Percentiles rank a stretch among this genome's conserved stretches.
These are phyloP conservation scores for Manis crassicaudata DNA, from an alignment of 2,797 vertebrate genomes.

Conservation along the genomic window DNA sequence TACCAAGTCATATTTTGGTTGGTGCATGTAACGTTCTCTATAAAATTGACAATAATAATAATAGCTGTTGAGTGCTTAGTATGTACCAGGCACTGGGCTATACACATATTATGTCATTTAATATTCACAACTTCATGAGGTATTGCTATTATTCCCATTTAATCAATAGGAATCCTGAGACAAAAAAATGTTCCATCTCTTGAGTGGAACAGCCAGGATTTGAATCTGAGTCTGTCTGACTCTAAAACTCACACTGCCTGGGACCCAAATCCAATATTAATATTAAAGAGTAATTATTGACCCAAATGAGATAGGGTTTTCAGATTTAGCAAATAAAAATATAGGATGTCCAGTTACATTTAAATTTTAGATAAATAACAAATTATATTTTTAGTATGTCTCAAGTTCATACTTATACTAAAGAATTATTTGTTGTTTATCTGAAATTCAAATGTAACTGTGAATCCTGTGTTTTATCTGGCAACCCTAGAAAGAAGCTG, in stretches of 20 bases:
- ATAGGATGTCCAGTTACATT: constrained; percentile 29
- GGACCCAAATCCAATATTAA: not conserved
- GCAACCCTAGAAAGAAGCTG: not conserved
- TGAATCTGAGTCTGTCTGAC: not conserved
- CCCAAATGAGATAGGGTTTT: not conserved
- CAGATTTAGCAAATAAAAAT: constrained; percentile 54
- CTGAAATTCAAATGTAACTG: constrained; percentile 53
- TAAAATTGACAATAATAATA: not conserved
- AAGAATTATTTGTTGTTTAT: constrained; percentile 40
- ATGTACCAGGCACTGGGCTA: not conserved
- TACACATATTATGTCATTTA: constrained; percentile 30
- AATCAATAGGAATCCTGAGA: constrained; percentile 27
- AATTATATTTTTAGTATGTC: constrained; percentile 5
- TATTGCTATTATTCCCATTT: constrained; percentile 47
- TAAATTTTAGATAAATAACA: constrained; percentile 46
- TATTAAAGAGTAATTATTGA: constrained; percentile 23
- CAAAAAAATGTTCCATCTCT: not conserved
- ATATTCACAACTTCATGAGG: not conserved
- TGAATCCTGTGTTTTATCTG: constrained; percentile 4
- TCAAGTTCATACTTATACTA: not conserved
- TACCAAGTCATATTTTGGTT: not conserved
- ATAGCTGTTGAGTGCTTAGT: not conserved
- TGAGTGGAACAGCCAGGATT: constrained; percentile 10
- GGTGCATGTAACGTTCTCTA: not conserved
- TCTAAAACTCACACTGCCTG: constrained; percentile 2